These are phyloP conservation scores for Chesias legatella DNA, from an alignment of 2,888 invertebrate species.

Conservation along the genomic window DNA sequence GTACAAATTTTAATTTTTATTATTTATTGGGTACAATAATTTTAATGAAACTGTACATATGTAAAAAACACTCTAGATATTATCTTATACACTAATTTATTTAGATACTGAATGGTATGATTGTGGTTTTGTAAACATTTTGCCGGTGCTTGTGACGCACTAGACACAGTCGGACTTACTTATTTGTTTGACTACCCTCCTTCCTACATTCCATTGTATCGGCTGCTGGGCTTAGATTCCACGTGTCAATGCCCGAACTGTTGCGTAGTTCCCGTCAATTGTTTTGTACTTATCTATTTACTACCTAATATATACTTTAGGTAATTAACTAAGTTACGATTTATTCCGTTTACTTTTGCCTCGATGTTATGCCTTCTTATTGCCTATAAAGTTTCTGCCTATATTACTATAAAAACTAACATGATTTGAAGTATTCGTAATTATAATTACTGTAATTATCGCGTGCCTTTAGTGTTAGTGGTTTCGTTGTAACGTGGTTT, in stretches of 20 bases:
- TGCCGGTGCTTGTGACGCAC: slow-evolving; percentile 55
- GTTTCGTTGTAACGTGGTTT: no score
- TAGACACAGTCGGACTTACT: slow-evolving; percentile 38
- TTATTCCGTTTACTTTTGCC: slow-evolving; percentile 3
- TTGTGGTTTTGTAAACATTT: slow-evolving; percentile 58
- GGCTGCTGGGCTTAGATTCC: slow-evolving; percentile 9
- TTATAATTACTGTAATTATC: no score
- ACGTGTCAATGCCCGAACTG: slow-evolving; percentile 40
- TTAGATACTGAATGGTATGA: slow-evolving; percentile 65
- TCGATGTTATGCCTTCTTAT: slow-evolving; percentile 5
- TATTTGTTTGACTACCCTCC: slow-evolving; percentile 10
- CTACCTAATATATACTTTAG: slow-evolving; percentile 21
- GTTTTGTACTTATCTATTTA: slow-evolving; percentile 38
- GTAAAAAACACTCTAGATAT: slow-evolving; percentile 75
- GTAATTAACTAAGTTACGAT: slow-evolving; percentile 22
- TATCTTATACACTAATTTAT: slow-evolving; percentile 76
- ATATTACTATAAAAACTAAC: no score
- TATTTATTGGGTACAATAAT: slow-evolving; percentile 67
- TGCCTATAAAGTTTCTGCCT: slow-evolving; percentile 17
- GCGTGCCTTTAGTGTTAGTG: no score
- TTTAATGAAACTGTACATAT: slow-evolving; percentile 74
- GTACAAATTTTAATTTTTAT: slow-evolving; percentile 73
- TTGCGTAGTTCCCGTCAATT: slow-evolving; percentile 51
- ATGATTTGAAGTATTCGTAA: no score
- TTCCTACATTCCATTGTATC: not conserved